A percentile compares a stretch with the other conserved stretches of the same genome.
Evolutionary conservation across 1,140 invertebrate genomes (phyloP).

Genomic region (Coenobita brevimanus): DNA sequence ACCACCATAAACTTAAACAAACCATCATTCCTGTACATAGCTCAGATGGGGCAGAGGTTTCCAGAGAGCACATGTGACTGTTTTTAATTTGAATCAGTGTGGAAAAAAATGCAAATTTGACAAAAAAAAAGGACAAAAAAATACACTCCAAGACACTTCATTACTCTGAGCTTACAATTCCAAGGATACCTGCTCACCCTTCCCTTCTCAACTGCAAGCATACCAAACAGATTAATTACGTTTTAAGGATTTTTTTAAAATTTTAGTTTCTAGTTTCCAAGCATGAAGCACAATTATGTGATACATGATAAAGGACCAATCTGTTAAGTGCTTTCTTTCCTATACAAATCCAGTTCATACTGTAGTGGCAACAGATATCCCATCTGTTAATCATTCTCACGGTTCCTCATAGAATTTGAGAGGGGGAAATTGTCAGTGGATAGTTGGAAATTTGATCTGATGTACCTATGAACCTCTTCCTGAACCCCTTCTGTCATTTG

Average conservation of each 20-base stretch:
- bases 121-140: neutral
- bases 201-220: constrained; percentile 48
- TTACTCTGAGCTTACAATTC: constrained; percentile 48
- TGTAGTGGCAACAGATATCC: constrained; percentile 28
- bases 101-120: constrained; percentile 8
- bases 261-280: constrained; percentile 45
- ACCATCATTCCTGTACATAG: constrained; percentile 53
- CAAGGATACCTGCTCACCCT: constrained; percentile 57
- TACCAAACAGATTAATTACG: constrained; percentile 51
- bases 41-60: neutral
- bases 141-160: constrained; percentile 43
- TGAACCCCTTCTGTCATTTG: too few species aligned
- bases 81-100: neutral
- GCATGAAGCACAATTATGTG: constrained; percentile 67
- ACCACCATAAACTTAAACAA: neutral
- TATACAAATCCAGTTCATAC: constrained; percentile 42
- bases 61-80: too few species aligned
- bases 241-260: constrained; percentile 3
- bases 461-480: too few species aligned
- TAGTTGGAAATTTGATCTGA: too few species aligned
- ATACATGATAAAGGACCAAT: constrained; percentile 63
- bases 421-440: too few species aligned
- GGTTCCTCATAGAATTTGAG: too few species aligned
- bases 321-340: constrained; percentile 61
- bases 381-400: too few species aligned